Conservation (phyloP, 30 jellyfish, hydroid and myxozoan species). For the Pelagia noctiluca region DNA sequence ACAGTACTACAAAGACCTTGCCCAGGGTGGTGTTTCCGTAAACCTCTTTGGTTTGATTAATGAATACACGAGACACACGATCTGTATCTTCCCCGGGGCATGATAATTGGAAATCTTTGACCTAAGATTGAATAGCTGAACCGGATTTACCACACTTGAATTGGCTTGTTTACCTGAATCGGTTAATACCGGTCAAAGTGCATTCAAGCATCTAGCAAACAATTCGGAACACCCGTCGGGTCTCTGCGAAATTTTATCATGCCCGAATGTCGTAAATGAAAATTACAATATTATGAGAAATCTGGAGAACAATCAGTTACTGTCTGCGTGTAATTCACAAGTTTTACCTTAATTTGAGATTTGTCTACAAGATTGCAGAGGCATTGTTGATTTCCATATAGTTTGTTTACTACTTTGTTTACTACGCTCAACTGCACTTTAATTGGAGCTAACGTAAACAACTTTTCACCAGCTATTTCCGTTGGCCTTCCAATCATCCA, state of each 20-base stretch:
- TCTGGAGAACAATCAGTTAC: no score
- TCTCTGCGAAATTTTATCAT: slow-evolving; percentile 6
- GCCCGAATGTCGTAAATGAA: neutral
- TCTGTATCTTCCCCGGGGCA: slow-evolving; percentile 5
- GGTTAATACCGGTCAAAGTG: slow-evolving; percentile 43
- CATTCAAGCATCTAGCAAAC: slow-evolving; percentile 57
- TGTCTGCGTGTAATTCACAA: no score
- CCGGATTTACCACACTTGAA: slow-evolving; percentile 14
- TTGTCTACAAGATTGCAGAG: no score
- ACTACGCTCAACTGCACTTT: no score
- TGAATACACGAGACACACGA: no score
- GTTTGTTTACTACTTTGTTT: no score
- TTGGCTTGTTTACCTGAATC: slow-evolving; percentile 57
- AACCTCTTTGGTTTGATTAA: no score
- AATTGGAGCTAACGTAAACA: neutral
- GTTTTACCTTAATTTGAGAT: no score
- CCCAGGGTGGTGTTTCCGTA: no score
- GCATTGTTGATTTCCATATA: no score
- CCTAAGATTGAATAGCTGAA: neutral
- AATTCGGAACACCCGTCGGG: slow-evolving; percentile 27
- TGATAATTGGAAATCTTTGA: neutral
- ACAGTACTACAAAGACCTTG: no score
- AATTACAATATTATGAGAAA: no score
- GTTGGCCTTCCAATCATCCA: neutral
- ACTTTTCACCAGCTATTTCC: neutral